These are phyloP conservation scores for Chrysemys picta DNA, from an alignment of 2,113 vertebrate species.

Conservation along the genomic window DNA sequence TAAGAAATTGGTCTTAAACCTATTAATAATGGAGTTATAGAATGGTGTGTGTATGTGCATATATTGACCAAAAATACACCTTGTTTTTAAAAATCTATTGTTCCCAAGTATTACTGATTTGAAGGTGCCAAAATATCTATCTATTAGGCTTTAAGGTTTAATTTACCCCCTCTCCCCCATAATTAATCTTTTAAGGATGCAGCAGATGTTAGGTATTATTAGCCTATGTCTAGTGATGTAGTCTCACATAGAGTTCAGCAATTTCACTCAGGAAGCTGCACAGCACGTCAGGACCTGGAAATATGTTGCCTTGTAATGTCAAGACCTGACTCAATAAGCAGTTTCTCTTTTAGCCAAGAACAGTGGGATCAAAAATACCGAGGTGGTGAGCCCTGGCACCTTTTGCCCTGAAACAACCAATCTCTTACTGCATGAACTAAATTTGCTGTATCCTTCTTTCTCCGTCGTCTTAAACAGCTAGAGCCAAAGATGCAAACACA, in stretches of 20 bases:
- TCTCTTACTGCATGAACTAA: conserved; percentile 46
- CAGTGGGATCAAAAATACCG: conserved; percentile 40
- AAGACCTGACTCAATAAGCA: conserved; percentile 46
- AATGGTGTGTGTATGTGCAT: not conserved
- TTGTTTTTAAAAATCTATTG: not conserved
- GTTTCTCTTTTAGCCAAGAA: conserved; percentile 55
- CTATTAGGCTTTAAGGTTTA: accelerated
- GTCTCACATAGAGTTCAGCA: not conserved
- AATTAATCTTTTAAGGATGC: not conserved
- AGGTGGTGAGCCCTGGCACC: conserved; percentile 15
- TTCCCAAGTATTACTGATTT: not conserved
- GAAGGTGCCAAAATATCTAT: not conserved
- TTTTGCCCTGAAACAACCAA: conserved; percentile 32
- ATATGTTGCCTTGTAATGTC: conserved; percentile 61
- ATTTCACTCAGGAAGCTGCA: conserved; percentile 41
- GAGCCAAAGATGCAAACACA: not conserved
- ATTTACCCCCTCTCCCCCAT: not conserved
- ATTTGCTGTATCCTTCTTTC: conserved; percentile 31
- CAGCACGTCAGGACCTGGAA: conserved; percentile 69
- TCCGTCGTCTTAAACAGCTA: not conserved
- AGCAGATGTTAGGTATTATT: not conserved
- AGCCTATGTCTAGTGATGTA: accelerated
- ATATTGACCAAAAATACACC: not conserved
- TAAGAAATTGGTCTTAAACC: conserved; percentile 32
- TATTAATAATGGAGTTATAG: conserved; percentile 32